These are phyloP conservation scores for Alitta virens DNA, from an alignment of 2,888 invertebrate genomes.

Conservation along the genomic window DNA sequence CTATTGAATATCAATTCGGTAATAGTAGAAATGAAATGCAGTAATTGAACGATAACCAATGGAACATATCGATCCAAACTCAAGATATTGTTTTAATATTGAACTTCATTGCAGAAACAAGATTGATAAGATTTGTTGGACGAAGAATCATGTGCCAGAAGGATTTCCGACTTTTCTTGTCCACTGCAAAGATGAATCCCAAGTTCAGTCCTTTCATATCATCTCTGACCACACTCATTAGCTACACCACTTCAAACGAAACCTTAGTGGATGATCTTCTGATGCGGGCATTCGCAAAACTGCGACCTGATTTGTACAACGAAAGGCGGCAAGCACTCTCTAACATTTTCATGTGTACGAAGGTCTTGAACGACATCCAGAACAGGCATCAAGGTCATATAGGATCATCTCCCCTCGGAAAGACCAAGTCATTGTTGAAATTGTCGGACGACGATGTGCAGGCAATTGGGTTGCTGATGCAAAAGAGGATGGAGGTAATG, in stretches of 20 bases:
- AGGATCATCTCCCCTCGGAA: too few species aligned
- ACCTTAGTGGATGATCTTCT: conserved; percentile 51
- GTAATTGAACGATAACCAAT: not conserved
- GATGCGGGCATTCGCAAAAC: conserved; percentile 46
- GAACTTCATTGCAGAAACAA: conserved; percentile 27
- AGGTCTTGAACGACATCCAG: not conserved
- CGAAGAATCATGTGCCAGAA: conserved; percentile 52
- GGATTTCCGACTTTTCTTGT: conserved; percentile 48
- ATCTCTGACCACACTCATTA: conserved; percentile 47
- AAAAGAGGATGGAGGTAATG: too few species aligned
- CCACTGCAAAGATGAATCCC: conserved; percentile 44
- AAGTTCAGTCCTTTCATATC: conserved; percentile 46
- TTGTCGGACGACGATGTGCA: too few species aligned
- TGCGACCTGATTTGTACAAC: conserved; percentile 46
- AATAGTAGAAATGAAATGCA: not conserved
- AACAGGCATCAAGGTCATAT: too few species aligned
- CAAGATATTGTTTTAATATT: not conserved
- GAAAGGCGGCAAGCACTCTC: conserved; percentile 44
- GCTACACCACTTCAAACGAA: conserved; percentile 50
- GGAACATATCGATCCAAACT: not conserved
- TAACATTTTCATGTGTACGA: not conserved
- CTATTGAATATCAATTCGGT: not conserved
- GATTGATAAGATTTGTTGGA: conserved; percentile 52
- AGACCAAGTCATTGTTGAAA: too few species aligned
- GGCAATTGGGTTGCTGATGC: too few species aligned